Conservation (phyloP, 2,888 invertebrate genomes). For the Mythimna impura region DNA sequence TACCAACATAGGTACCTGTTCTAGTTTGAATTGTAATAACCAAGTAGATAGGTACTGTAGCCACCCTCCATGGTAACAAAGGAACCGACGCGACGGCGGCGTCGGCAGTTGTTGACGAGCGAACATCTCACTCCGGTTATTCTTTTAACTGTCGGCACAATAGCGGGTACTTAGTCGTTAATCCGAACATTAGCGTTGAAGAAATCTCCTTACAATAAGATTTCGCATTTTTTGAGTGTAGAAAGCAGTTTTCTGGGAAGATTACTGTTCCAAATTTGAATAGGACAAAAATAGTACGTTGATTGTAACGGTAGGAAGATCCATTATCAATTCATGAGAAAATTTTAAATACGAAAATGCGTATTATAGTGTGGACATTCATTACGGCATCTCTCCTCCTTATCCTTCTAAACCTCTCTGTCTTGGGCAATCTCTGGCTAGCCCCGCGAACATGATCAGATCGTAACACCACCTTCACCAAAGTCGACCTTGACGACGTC, state of each 20-base stretch:
- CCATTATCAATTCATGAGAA: background rate
- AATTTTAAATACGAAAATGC: background rate
- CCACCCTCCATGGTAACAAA: constrained; percentile 37
- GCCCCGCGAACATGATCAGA: no score
- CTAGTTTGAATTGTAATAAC: constrained; percentile 1
- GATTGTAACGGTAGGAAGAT: background rate
- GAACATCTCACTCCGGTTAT: constrained; percentile 51
- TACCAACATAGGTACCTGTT: background rate
- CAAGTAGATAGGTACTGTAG: background rate
- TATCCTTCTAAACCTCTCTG: no score
- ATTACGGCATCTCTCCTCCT: no score
- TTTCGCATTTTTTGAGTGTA: background rate
- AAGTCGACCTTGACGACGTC: no score
- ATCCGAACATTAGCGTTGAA: constrained; percentile 32
- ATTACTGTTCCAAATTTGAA: background rate
- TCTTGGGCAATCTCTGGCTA: no score
- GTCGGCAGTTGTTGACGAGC: constrained; percentile 53
- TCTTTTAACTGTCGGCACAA: constrained; percentile 55
- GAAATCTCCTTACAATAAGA: constrained; percentile 12
- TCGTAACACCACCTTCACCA: no score
- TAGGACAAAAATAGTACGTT: background rate
- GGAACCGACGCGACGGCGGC: constrained; percentile 8
- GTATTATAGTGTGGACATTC: background rate
- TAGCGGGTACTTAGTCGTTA: constrained; percentile 44
- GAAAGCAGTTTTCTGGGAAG: background rate